Conservation (phyloP, 2,888 invertebrate species). For the Anthoptus insignis region DNA sequence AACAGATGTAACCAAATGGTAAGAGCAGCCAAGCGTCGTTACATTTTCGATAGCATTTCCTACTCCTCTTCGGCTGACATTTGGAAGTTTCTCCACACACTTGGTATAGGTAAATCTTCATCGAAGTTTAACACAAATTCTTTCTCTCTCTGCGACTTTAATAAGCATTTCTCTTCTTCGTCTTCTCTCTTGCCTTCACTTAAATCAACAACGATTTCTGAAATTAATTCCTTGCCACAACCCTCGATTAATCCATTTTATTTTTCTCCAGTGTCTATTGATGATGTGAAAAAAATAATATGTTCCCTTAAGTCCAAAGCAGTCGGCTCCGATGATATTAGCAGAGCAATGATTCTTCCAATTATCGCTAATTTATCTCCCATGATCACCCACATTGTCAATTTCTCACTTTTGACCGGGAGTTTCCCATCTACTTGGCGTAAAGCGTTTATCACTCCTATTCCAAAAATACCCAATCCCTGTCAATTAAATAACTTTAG, state of each 20-base stretch:
- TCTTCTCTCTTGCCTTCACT: not conserved
- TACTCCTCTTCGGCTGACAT: conserved; percentile 23
- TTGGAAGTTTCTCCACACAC: conserved; percentile 28
- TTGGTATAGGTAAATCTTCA: conserved; percentile 20
- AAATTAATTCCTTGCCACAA: conserved; percentile 2
- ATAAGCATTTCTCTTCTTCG: not conserved
- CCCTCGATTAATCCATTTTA: not conserved
- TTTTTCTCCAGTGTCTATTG: conserved; percentile 12
- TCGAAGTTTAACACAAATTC: not conserved
- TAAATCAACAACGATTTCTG: not conserved
- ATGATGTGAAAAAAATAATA: not conserved
- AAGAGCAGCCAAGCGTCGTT: conserved; percentile 24
- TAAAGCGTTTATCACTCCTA: too few relatives aligned
- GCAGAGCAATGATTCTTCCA: not conserved
- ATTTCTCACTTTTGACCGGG: too few relatives aligned
- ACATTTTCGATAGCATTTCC: conserved; percentile 19
- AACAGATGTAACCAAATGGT: conserved; percentile 29
- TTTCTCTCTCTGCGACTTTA: not conserved
- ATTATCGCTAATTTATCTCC: too few relatives aligned
- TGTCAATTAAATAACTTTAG: too few relatives aligned
- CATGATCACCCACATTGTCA: too few relatives aligned
- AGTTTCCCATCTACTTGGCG: too few relatives aligned
- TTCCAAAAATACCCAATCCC: too few relatives aligned
- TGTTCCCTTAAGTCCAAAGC: not conserved
- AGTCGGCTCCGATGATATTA: not conserved